Conservation (phyloP, 2,113 vertebrate genomes). For the Diadophis punctatus region DNA sequence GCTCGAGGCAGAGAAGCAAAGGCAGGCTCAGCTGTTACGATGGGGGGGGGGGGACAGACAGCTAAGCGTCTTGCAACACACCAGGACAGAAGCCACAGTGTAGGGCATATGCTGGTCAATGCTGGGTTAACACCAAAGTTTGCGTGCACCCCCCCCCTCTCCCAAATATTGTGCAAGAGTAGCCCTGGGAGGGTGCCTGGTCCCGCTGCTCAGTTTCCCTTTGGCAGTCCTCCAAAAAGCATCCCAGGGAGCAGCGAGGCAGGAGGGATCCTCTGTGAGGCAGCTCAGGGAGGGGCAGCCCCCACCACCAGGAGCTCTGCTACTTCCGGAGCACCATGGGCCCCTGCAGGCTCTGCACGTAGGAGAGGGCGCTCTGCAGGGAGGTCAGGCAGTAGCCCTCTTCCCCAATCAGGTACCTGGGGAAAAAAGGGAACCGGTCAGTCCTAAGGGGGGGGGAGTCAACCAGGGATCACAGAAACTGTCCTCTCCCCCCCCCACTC, state of each 20-base stretch:
- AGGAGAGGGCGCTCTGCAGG: constrained; percentile 88
- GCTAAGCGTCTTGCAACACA: neutral
- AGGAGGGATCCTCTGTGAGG: neutral
- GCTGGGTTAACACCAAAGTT: too few relatives aligned
- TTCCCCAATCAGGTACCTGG: constrained; percentile 91
- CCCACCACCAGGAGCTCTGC: rapidly evolving
- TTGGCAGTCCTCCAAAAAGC: neutral
- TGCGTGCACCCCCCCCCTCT: neutral
- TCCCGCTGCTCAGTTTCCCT: neutral
- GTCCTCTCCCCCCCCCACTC: neutral
- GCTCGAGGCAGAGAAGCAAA: neutral
- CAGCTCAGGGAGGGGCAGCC: too few relatives aligned
- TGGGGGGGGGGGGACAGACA: neutral
- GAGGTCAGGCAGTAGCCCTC: constrained; percentile 96
- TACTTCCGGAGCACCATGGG: constrained; percentile 18
- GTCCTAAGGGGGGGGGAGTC: neutral
- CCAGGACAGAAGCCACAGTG: neutral
- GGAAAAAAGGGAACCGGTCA: neutral
- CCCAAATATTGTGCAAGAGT: neutral
- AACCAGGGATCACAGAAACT: too few relatives aligned
- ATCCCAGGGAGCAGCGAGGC: neutral
- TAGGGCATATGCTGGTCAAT: rapidly evolving
- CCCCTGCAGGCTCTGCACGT: constrained; percentile 77
- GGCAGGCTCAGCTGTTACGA: neutral
- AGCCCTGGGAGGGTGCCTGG: neutral